These are phyloP conservation scores for Maniola hyperantus DNA, from an alignment of 2,888 invertebrate genomes.

Conservation along the genomic window DNA sequence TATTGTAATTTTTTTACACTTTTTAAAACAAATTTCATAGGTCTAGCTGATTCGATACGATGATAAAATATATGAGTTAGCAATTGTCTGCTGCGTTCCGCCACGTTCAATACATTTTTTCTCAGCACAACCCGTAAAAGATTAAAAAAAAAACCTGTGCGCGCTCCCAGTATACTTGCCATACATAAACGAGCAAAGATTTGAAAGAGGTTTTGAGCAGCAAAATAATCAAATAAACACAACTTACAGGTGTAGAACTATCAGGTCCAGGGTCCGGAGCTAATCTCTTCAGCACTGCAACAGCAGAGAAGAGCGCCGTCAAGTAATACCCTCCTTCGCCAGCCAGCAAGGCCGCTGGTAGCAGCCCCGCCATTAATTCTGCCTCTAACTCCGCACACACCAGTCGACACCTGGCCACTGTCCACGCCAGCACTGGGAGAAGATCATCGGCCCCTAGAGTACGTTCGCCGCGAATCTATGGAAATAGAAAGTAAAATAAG, in stretches of 20 bases:
- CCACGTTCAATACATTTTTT: no score
- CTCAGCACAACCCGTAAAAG: no score
- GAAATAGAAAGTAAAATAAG: background rate
- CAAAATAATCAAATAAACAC: no score
- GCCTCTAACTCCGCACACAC: constrained; percentile 97
- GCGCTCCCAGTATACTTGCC: no score
- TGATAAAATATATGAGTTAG: no score
- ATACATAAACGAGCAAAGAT: no score
- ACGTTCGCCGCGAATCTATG: constrained; percentile 86
- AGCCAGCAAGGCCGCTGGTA: constrained; percentile 94
- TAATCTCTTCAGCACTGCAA: constrained; percentile 91
- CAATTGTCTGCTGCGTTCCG: no score
- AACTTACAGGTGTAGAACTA: constrained; percentile 67
- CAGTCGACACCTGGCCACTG: constrained; percentile 93
- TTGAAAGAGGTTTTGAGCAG: no score
- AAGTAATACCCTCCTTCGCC: constrained; percentile 98
- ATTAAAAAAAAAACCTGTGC: no score
- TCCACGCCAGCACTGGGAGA: constrained; percentile 95
- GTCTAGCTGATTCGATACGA: no score
- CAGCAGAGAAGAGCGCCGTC: constrained; percentile 96
- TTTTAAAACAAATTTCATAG: no score
- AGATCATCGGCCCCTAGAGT: constrained; percentile 93
- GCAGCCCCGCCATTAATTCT: constrained; percentile 96
- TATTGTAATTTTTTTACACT: no score
- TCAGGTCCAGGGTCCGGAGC: constrained; percentile 70